These are phyloP conservation scores for Rhea pennata DNA, from an alignment of 2,113 vertebrate species.

Conservation along the genomic window DNA sequence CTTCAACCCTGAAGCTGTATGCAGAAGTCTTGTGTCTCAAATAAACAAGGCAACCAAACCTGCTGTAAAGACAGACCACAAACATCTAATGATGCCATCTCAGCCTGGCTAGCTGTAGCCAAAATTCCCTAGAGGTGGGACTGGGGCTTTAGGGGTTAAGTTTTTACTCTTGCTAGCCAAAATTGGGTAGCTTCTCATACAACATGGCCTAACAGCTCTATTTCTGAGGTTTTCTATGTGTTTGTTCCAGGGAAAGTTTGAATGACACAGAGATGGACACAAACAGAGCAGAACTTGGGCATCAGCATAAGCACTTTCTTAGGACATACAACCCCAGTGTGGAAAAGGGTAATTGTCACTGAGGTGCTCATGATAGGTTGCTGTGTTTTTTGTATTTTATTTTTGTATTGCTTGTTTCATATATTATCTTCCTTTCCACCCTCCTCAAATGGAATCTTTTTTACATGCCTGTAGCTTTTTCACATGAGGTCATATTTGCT, in stretches of 20 bases:
- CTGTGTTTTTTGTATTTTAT: neutral
- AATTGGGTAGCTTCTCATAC: neutral
- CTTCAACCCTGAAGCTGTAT: rapidly evolving
- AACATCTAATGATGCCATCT: neutral
- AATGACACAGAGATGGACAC: neutral
- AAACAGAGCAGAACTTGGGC: neutral
- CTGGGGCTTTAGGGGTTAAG: neutral
- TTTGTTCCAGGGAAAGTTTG: neutral
- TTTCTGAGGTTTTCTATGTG: neutral
- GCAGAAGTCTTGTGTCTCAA: neutral
- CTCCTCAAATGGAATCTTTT: neutral
- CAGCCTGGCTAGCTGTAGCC: neutral
- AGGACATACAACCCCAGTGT: neutral
- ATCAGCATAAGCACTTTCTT: neutral
- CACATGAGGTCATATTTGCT: neutral
- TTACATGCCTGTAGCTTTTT: neutral
- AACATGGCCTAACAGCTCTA: rapidly evolving
- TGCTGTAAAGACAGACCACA: rapidly evolving
- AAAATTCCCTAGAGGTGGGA: neutral
- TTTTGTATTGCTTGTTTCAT: neutral
- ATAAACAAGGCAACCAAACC: neutral
- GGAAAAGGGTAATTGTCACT: neutral
- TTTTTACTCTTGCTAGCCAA: neutral
- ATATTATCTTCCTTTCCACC: neutral
- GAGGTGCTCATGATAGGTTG: neutral